Percentiles rank a stretch among this genome's conserved stretches.
These are phyloP conservation scores for Amblyornis subalaris DNA, from an alignment of 2,113 vertebrate genomes.

Conservation along the genomic window DNA sequence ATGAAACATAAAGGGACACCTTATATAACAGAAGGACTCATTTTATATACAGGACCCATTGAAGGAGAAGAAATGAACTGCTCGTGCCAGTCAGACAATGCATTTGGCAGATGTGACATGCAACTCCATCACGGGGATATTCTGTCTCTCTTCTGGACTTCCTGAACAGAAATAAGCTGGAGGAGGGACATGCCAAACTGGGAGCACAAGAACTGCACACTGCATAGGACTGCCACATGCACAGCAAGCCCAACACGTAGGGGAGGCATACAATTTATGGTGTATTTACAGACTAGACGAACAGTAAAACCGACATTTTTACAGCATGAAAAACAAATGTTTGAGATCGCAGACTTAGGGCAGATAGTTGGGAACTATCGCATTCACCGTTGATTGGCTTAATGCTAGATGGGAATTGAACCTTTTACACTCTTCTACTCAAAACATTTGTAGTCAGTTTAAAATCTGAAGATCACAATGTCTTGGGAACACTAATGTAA, in stretches of 20 bases:
- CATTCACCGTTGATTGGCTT: background rate
- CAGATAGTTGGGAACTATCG: background rate
- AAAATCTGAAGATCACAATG: background rate
- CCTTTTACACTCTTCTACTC: background rate
- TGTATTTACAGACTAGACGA: background rate
- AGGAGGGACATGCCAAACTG: background rate
- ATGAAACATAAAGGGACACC: rapidly evolving
- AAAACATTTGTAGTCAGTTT: background rate
- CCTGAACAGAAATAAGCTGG: background rate
- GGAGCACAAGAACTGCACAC: background rate
- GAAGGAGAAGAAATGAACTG: background rate
- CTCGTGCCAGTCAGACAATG: background rate
- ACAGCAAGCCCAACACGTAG: background rate
- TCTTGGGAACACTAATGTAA: background rate
- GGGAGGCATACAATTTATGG: background rate
- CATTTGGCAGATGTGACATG: background rate
- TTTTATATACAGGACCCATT: background rate
- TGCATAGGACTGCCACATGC: background rate
- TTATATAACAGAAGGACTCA: background rate
- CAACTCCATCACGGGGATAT: background rate
- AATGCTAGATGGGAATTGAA: background rate
- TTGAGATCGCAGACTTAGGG: background rate
- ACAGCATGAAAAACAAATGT: background rate
- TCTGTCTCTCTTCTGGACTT: background rate
- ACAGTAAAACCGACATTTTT: background rate